Evolutionary conservation across 1,140 invertebrate genomes (phyloP).

Genomic region (Cotesia vestalis): DNA sequence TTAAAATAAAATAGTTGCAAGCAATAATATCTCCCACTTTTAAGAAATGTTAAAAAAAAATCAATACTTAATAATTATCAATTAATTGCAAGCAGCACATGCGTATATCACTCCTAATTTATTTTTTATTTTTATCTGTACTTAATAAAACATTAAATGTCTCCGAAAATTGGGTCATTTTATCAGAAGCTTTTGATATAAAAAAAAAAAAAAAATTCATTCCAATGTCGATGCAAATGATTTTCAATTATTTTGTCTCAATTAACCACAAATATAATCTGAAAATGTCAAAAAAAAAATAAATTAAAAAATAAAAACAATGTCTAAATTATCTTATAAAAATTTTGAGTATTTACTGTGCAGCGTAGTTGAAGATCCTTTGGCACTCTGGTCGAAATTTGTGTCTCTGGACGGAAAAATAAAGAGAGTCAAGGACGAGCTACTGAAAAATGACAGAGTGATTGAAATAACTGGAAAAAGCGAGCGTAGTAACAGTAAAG

Average conservation of each 20-base stretch:
- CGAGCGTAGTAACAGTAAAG: slow-evolving; percentile 34
- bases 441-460: slow-evolving; percentile 42
- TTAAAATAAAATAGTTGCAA: not conserved
- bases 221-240: not conserved
- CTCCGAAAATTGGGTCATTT: not conserved
- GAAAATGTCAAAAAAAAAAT: slow-evolving; percentile 13
- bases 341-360: slow-evolving; percentile 44
- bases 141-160: not conserved
- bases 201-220: not conserved
- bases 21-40: slow-evolving; percentile 37
- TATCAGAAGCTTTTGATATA: not conserved
- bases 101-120: slow-evolving; percentile 1
- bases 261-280: not conserved
- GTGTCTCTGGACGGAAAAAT: slow-evolving; percentile 43
- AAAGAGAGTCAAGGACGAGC: slow-evolving; percentile 41
- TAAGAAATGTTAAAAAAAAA: slow-evolving; percentile 59
- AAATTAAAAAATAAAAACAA: slow-evolving; percentile 15
- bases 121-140: not conserved
- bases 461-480: slow-evolving; percentile 44
- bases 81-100: slow-evolving; percentile 53
- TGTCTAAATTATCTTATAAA: slow-evolving; percentile 37
- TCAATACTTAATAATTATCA: slow-evolving; percentile 66
- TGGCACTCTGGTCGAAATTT: slow-evolving; percentile 46
- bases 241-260: not conserved
- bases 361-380: slow-evolving; percentile 43